phyloP scores from a whole-genome alignment of 2,888 invertebrate genomes.

The Morinoia aosen region DNA sequence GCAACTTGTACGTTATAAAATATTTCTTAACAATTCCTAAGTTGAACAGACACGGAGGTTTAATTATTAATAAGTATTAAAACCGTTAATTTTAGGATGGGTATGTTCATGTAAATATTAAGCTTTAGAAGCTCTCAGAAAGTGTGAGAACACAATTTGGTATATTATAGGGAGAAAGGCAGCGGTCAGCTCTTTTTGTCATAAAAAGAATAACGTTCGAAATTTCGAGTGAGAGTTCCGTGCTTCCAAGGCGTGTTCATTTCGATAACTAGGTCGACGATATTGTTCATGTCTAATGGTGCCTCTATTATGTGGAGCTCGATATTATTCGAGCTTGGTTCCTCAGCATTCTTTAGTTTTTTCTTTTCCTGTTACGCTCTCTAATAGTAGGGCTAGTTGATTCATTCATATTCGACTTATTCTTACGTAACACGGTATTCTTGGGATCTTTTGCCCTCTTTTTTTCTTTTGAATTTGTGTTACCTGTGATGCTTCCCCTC shows the following conservation, averaged over 20 bases:
- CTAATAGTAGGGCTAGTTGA: neutral
- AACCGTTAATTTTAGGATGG: too few species aligned
- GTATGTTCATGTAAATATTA: too few species aligned
- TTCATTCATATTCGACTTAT: neutral
- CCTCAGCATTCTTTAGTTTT: neutral
- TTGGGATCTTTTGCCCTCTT: neutral
- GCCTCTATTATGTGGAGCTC: neutral
- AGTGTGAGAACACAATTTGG: too few species aligned
- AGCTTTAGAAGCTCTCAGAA: too few species aligned
- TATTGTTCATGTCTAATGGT: neutral
- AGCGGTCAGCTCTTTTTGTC: neutral
- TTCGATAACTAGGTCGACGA: neutral
- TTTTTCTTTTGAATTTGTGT: neutral
- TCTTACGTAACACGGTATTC: neutral
- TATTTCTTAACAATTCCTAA: too few species aligned
- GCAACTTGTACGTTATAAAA: too few species aligned
- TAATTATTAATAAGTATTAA: too few species aligned
- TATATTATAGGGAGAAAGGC: too few species aligned
- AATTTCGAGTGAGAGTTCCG: neutral
- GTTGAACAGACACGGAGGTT: too few species aligned
- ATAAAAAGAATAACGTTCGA: neutral
- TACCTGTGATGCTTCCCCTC: too few species aligned
- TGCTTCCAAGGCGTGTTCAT: neutral
- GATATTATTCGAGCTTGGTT: neutral
- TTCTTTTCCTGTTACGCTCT: neutral